phyloP scores from a whole-genome alignment of 2,888 invertebrate genomes.

The Rhamnusium bicolor region DNA sequence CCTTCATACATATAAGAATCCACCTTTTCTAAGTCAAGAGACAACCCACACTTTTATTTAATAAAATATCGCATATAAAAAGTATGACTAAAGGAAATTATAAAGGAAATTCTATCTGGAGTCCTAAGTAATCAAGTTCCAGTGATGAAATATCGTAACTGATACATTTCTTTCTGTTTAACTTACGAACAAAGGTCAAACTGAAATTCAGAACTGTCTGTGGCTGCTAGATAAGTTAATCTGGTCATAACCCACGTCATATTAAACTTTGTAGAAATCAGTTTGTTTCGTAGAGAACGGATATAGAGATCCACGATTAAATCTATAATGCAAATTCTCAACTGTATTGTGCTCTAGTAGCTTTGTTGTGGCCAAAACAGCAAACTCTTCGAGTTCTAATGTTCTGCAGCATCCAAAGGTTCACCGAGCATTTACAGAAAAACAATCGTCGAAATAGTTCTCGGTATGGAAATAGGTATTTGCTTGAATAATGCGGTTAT shows the following conservation, averaged over 20 bases:
- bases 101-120: background rate
- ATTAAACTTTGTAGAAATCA: constrained; percentile 38
- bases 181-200: constrained; percentile 2
- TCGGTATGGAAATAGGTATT: background rate
- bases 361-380: constrained; percentile 41
- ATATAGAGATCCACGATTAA: constrained; percentile 40
- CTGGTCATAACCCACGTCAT: constrained; percentile 44
- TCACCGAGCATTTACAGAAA: constrained; percentile 26
- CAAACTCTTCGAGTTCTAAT: constrained; percentile 33
- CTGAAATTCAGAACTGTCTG: constrained; percentile 34
- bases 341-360: constrained; percentile 33
- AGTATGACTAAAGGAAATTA: background rate
- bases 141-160: background rate
- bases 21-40: background rate
- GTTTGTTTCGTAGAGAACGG: constrained; percentile 32
- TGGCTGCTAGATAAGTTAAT: constrained; percentile 43
- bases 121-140: background rate
- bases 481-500: background rate
- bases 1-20: no score
- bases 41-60: background rate
- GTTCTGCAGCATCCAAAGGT: constrained; percentile 32
- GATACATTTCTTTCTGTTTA: constrained; percentile 21
- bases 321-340: constrained; percentile 45
- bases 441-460: constrained; percentile 22
- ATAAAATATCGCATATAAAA: background rate